Percentiles rank a stretch among this genome's conserved stretches.
phyloP scores from a whole-genome alignment of 92 coral and sea anemone genomes.

The Blastomussa wellsi region DNA sequence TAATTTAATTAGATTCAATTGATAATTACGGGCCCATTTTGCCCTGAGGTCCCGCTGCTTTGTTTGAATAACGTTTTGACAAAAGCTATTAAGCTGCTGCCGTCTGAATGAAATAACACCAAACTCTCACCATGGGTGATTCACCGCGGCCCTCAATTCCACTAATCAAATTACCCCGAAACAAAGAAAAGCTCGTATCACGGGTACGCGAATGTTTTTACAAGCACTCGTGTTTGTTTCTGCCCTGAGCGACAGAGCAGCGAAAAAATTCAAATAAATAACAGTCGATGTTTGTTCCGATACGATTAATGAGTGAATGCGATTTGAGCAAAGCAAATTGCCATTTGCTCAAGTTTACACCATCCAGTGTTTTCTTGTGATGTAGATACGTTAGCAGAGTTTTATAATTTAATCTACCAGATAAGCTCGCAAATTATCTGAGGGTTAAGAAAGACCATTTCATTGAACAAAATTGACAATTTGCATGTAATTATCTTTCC shows the following conservation, averaged over 20 bases:
- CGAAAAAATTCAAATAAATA: constrained; percentile 4
- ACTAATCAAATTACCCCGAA: constrained; percentile 38
- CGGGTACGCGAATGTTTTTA: constrained; percentile 20
- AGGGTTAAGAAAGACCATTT: constrained; percentile 22
- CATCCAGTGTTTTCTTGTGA: background rate
- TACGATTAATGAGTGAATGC: background rate
- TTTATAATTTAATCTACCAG: constrained; percentile 7
- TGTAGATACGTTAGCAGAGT: constrained; percentile 27
- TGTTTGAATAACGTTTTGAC: constrained; percentile 62
- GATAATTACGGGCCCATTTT: constrained; percentile 58
- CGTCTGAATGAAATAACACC: constrained; percentile 25
- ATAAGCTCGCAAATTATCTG: constrained; percentile 37
- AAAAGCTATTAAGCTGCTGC: constrained; percentile 53
- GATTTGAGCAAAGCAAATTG: constrained; percentile 17
- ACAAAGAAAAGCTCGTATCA: constrained; percentile 23
- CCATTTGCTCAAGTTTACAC: background rate
- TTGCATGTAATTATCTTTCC: constrained; percentile 37
- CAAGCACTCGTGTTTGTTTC: constrained; percentile 10
- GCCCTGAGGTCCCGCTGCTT: constrained; percentile 36
- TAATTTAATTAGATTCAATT: constrained; percentile 81
- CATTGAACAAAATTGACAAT: constrained; percentile 39
- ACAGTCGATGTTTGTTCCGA: constrained; percentile 10
- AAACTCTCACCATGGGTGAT: constrained; percentile 25
- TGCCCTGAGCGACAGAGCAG: constrained; percentile 20
- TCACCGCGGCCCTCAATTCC: constrained; percentile 14